Evolutionary conservation across 1,140 invertebrate genomes (phyloP).

Genomic region (Chironomus tepperi): DNA sequence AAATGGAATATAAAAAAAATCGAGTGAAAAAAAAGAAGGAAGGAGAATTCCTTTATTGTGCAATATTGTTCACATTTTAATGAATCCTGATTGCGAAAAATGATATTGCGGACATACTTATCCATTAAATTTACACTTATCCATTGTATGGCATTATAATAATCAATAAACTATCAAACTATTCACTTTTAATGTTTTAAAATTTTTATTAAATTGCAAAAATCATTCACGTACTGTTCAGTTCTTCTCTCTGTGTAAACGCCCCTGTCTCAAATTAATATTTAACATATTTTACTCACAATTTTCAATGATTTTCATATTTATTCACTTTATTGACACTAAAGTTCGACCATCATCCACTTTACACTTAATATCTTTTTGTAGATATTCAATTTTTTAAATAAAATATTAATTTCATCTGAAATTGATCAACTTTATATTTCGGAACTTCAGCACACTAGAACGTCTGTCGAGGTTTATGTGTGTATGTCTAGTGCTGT

Average conservation of each 20-base stretch:
- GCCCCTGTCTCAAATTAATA: slow-evolving; percentile 3
- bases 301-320: not conserved
- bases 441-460: too few species aligned
- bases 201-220: too few species aligned
- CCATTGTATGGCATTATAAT: not conserved
- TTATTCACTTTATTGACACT: not conserved
- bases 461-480: too few species aligned
- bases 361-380: not conserved
- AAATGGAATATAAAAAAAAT: too few species aligned
- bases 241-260: not conserved
- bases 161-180: not conserved
- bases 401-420: not conserved
- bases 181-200: not conserved
- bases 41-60: not conserved
- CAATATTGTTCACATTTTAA: not conserved
- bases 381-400: not conserved
- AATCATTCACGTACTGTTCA: too few species aligned
- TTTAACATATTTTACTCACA: not conserved
- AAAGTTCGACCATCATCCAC: not conserved
- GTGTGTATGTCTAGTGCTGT: too few species aligned
- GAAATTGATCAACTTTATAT: too few species aligned
- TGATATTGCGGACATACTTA: not conserved
- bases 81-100: not conserved
- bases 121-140: not conserved
- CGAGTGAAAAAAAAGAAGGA: too few species aligned